Evolutionary conservation across 2,113 vertebrate species (phyloP).

Genomic region (Hippopotamus amphibius): DNA sequence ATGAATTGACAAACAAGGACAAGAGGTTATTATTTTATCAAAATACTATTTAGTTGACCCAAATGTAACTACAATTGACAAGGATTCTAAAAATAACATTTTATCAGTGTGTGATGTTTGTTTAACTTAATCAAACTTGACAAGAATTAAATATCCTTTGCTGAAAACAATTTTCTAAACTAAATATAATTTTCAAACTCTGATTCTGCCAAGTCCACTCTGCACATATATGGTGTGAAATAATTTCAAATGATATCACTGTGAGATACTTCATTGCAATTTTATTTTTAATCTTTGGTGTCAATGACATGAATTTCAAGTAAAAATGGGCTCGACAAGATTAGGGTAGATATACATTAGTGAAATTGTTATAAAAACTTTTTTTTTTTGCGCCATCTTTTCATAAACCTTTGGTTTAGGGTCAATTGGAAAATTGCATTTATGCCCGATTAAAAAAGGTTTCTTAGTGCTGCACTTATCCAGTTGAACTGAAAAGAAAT

Average conservation of each 20-base stretch:
- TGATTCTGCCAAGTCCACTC: background rate
- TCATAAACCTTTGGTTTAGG: conserved; percentile 13
- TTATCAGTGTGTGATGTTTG: background rate
- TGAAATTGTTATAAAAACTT: background rate
- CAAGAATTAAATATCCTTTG: conserved; percentile 8
- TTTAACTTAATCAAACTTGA: conserved; percentile 35
- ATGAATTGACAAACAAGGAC: background rate
- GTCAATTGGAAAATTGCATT: background rate
- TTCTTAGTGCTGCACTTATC: background rate
- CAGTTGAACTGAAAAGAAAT: background rate
- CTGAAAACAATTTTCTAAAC: conserved; percentile 51
- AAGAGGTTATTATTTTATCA: background rate
- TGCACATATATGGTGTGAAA: background rate
- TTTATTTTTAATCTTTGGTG: conserved; percentile 41
- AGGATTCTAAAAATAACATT: background rate
- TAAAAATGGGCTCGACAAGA: background rate
- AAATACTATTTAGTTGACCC: background rate
- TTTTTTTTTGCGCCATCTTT: background rate
- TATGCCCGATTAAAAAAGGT: background rate
- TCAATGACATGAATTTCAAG: background rate
- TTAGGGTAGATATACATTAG: conserved; percentile 34
- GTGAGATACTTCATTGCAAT: background rate
- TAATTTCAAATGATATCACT: conserved; percentile 43
- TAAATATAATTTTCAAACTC: conserved; percentile 8
- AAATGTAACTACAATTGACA: background rate